Conservation (phyloP, 2,888 invertebrate species). For the Pyrrhosoma nymphula region DNA sequence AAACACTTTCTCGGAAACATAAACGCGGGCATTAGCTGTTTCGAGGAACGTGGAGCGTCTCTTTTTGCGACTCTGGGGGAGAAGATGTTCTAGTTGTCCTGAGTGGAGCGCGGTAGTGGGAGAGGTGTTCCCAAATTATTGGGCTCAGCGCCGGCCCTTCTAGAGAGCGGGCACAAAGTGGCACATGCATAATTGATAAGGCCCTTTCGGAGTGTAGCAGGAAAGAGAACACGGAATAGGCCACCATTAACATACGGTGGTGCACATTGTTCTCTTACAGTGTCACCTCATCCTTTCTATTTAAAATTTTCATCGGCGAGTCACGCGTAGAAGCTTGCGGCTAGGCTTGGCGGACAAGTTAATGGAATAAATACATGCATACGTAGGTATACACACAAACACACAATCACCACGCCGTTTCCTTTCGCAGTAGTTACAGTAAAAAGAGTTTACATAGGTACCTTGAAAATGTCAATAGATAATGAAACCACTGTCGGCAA, state of each 20-base stretch:
- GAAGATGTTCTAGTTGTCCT: not conserved
- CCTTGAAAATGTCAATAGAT: not conserved
- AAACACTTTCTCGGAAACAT: not conserved
- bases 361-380: constrained; percentile 11
- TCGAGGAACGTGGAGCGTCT: not conserved
- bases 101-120: not conserved
- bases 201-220: not conserved
- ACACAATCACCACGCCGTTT: no score
- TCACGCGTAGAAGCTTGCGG: not conserved
- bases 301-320: not conserved
- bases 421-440: no score
- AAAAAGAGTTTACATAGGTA: not conserved
- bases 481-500: no score
- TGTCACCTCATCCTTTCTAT: not conserved
- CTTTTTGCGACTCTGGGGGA: not conserved
- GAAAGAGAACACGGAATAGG: not conserved
- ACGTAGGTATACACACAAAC: no score
- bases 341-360: not conserved
- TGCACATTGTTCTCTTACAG: not conserved
- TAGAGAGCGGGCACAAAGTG: not conserved
- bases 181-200: not conserved
- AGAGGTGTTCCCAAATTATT: not conserved
- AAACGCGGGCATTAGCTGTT: not conserved
- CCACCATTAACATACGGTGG: not conserved
- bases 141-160: not conserved